Evolutionary conservation across 2,797 vertebrate genomes (phyloP), one percentile per base, ranked within the genome.

Genomic region (Limnodromus scolopaceus): DNA sequence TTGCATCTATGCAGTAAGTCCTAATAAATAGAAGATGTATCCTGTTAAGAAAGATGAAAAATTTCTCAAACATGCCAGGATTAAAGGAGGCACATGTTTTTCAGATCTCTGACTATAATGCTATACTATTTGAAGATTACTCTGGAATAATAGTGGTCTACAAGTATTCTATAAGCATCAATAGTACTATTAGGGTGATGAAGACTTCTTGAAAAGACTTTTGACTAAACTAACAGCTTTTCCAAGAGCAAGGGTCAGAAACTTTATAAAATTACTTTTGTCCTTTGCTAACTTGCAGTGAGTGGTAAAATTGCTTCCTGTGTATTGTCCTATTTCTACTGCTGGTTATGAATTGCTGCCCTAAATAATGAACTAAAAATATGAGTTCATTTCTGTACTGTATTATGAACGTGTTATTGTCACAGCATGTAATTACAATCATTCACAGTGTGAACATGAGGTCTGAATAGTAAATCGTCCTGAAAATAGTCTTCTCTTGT

Each of bases 381-480:
- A 94, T 4, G 28, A 94, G 39, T 96, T 97, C 74, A 95, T 95
- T 97, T 96, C 64, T 95, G 71, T 83, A 60, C 74, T 32, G 71
- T 96, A 93, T 97, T 97, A 97, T 96, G 74, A 97, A 97, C 96
- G 81, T 90, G 79, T 93, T 97, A 95, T 96, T 97, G 93, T 97
- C 97, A 93, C 65, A 92, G 87, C 72, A 68, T 96, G 89, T 80
- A 98, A 97, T 98, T 97, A 95, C 95, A 97, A 95, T 97, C 92
- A 97, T 93, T 98, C 95, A 93, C 84, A 95, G 75, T 70, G 63
- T 89, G 92, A 93, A 87, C 78, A 94, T 72, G 72, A 94, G 72
- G 38, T 94, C 85, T 96, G 94, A 97, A 96, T 71, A 93, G 89
- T 92, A 97, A 98, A 96, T 96, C 96, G 81, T 77, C 81, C 79